Conservation (phyloP, 2,797 vertebrate species). For the Antrozous pallidus region DNA sequence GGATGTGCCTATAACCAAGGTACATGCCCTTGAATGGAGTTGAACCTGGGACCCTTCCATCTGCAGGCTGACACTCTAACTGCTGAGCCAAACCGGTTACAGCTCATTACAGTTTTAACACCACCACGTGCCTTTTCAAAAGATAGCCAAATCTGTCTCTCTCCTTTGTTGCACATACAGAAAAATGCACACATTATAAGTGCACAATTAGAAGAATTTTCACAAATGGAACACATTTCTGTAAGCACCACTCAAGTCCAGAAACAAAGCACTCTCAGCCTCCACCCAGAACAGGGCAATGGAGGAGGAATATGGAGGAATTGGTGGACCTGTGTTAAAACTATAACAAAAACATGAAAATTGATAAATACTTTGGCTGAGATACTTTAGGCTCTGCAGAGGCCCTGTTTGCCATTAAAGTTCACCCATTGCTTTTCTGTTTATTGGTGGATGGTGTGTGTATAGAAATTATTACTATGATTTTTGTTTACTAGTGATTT, state of each 20-base stretch:
- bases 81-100: too few species aligned
- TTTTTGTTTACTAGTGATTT: background rate
- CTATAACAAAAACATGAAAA: background rate
- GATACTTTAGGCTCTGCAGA: background rate
- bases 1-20: too few species aligned
- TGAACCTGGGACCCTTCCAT: too few species aligned
- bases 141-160: background rate
- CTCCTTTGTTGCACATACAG: background rate
- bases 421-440: background rate
- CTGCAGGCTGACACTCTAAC: too few species aligned
- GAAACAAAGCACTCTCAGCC: background rate
- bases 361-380: background rate
- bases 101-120: background rate
- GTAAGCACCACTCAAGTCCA: background rate
- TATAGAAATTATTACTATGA: background rate
- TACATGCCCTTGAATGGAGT: too few species aligned
- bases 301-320: background rate
- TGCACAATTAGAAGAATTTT: background rate
- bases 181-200: background rate
- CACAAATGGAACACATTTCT: background rate
- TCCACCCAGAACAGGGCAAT: background rate
- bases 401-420: background rate
- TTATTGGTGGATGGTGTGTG: background rate
- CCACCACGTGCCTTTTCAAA: background rate
- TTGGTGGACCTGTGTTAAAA: background rate